Conservation (phyloP, 1,140 invertebrate genomes). For the Triops cancriformis region DNA sequence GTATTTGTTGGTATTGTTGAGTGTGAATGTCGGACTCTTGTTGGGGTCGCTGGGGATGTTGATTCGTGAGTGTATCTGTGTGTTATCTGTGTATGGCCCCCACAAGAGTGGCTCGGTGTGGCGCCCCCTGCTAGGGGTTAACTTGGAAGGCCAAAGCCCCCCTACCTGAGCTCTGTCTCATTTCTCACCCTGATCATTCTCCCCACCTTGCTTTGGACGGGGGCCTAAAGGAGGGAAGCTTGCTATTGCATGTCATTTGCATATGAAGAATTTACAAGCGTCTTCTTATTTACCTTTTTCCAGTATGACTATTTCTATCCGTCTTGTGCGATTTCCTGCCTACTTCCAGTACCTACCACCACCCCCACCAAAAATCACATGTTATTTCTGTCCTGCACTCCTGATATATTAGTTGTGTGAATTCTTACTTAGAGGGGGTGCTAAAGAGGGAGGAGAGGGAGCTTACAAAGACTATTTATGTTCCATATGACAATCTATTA, state of each 20-base stretch:
- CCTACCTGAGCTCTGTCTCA: conserved; percentile 12
- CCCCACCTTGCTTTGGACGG: conserved; percentile 3
- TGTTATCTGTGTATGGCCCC: conserved; percentile 12
- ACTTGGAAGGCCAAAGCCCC: conserved; percentile 12
- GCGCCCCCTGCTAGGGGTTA: conserved; percentile 7
- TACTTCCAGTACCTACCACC: neutral
- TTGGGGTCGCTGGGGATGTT: neutral
- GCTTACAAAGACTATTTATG: no score
- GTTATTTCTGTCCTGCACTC: no score
- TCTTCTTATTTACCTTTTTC: neutral
- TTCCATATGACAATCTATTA: neutral
- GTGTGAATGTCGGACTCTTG: conserved; percentile 12
- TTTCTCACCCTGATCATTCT: conserved; percentile 10
- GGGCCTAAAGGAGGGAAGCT: neutral
- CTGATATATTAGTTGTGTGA: no score
- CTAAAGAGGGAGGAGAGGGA: no score
- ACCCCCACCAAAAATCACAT: no score
- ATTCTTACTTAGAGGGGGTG: no score
- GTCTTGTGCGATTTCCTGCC: neutral
- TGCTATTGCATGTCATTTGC: neutral
- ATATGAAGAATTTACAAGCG: conserved; percentile 4
- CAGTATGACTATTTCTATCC: neutral
- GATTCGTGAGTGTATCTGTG: conserved; percentile 12
- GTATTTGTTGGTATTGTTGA: conserved; percentile 7
- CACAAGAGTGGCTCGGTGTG: conserved; percentile 12